phyloP scores from a whole-genome alignment of 2,797 vertebrate genomes.

The Capromys pilorides region DNA sequence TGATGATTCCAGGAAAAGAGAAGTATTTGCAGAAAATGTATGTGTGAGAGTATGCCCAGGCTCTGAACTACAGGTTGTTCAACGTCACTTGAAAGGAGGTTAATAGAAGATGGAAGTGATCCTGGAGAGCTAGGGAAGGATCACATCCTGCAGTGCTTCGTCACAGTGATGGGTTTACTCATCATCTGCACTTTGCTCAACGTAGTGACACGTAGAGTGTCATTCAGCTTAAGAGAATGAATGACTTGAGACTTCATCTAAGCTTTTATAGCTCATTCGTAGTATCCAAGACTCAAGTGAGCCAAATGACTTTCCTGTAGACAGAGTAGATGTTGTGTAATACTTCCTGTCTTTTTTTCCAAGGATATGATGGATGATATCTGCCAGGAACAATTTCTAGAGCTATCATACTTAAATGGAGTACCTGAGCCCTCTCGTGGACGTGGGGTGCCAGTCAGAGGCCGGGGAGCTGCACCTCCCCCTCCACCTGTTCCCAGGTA shows the following conservation, averaged over 20 bases:
- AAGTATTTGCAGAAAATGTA: constrained; percentile 49
- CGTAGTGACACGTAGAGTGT: constrained; percentile 23
- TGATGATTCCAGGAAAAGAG: constrained; percentile 44
- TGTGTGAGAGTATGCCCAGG: constrained; percentile 39
- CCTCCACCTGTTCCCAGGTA: constrained; percentile 93
- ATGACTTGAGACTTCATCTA: constrained; percentile 40
- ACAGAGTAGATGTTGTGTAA: not conserved
- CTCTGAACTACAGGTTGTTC: constrained; percentile 54
- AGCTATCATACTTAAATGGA: constrained; percentile 96
- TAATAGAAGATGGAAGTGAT: constrained; percentile 42
- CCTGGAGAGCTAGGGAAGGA: constrained; percentile 41
- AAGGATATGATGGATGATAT: constrained; percentile 99
- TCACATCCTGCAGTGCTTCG: constrained; percentile 12
- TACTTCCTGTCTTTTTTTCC: constrained; percentile 48
- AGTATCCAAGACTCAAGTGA: not conserved
- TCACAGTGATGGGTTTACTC: constrained; percentile 23
- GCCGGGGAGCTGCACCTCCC: constrained; percentile 93
- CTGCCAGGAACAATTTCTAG: constrained; percentile 96
- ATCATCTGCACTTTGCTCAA: not conserved
- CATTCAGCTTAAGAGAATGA: constrained; percentile 14
- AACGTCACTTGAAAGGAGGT: constrained; percentile 20
- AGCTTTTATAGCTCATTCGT: not conserved
- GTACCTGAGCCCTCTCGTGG: constrained; percentile 92
- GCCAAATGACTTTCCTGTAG: constrained; percentile 32
- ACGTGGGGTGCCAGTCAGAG: constrained; percentile 91